A percentile compares a stretch with the other conserved stretches of the same genome.
phyloP scores from a whole-genome alignment of 2,888 invertebrate species.

The Chaetogeoica ovagalla region DNA sequence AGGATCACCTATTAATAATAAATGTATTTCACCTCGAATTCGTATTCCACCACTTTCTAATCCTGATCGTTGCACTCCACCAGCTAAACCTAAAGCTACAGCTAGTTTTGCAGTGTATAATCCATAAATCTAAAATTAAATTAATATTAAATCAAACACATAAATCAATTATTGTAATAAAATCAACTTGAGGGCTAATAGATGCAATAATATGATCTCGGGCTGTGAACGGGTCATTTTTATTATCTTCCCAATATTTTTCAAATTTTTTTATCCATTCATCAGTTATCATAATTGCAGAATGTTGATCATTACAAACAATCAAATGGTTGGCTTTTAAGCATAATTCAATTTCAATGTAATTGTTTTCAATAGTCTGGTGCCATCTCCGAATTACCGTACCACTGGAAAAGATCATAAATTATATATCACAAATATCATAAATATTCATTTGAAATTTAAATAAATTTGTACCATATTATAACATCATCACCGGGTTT shows the following conservation, averaged over 20 bases:
- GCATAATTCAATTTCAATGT: conserved; percentile 72
- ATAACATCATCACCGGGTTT: conserved; percentile 88
- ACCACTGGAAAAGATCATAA: conserved; percentile 66
- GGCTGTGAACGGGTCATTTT: conserved; percentile 69
- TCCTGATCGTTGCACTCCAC: conserved; percentile 63
- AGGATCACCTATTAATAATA: conserved; percentile 84
- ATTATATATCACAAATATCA: conserved; percentile 3
- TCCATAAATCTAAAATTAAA: conserved; percentile 72
- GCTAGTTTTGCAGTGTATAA: conserved; percentile 84
- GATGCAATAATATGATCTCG: conserved; percentile 78
- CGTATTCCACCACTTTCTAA: conserved; percentile 62
- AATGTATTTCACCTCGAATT: conserved; percentile 79
- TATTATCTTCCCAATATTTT: conserved; percentile 72
- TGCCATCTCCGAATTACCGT: conserved; percentile 76
- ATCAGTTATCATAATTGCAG: conserved; percentile 64
- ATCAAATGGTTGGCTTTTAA: conserved; percentile 73
- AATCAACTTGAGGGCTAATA: conserved; percentile 77
- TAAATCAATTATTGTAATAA: neutral
- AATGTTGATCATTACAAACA: conserved; percentile 65
- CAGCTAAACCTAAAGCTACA: conserved; percentile 70
- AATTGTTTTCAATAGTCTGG: conserved; percentile 64
- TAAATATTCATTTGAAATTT: neutral
- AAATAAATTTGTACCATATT: conserved; percentile 67
- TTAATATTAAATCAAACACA: conserved; percentile 8
- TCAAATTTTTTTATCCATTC: conserved; percentile 72